phyloP scores from a whole-genome alignment of 2,888 invertebrate species.

The Anthophora plumipes region DNA sequence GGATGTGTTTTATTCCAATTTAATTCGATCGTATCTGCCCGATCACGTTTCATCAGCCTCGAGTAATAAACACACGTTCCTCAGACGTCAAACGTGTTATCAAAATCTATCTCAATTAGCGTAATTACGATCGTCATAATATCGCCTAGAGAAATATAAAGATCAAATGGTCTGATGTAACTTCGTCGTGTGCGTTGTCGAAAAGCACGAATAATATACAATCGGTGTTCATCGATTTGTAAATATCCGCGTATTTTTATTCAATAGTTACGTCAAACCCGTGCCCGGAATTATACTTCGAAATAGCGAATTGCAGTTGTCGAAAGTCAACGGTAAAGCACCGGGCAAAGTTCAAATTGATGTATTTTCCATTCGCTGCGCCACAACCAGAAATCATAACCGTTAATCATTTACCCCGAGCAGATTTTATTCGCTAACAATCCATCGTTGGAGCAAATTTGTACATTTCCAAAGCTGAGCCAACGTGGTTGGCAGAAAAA shows the following conservation, averaged over 20 bases:
- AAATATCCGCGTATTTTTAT: neutral
- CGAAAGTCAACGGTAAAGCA: neutral
- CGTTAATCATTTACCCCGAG: neutral
- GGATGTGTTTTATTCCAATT: slow-evolving; percentile 30
- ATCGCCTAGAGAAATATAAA: neutral
- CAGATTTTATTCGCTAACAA: neutral
- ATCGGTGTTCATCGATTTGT: neutral
- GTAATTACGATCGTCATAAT: neutral
- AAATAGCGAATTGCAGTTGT: neutral
- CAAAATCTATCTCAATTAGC: slow-evolving; percentile 1
- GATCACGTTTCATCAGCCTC: neutral
- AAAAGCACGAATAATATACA: neutral
- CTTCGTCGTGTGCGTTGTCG: neutral
- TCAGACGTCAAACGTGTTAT: slow-evolving; percentile 7
- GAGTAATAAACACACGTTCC: slow-evolving; percentile 1
- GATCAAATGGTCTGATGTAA: neutral
- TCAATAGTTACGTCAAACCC: neutral
- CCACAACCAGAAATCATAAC: neutral
- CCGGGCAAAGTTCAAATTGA: neutral
- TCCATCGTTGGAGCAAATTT: no score
- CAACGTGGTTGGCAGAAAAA: no score
- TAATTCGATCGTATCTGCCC: slow-evolving; percentile 13
- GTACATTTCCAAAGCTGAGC: no score
- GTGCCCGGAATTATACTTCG: neutral
- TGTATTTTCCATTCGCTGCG: neutral